Base-by-base conservation (phyloP, 2,113 vertebrate species). In the Laterallus jamaicensis region DNA sequence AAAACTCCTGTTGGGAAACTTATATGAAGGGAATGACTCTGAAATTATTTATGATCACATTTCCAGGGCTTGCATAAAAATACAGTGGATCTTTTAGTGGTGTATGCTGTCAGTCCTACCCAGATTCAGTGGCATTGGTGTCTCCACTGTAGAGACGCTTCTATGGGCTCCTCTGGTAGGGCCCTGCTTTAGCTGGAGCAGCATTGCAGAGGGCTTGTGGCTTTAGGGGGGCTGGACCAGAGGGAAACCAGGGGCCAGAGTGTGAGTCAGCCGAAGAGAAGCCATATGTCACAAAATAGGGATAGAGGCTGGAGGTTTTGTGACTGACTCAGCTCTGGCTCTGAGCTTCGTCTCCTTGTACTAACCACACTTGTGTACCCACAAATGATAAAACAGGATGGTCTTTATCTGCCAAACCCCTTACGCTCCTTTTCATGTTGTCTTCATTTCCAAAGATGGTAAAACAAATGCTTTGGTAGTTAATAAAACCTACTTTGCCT, bases 51-150 rank as follows among this genome's bases (percentile, higher is more conserved):
- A 74, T 63, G n/a, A 44, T 31, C 2, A 0, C 19, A 4, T 76
- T 93, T 82, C 25, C n/a, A 74, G 76, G 55, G 20, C 28, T 77
- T 44, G 0, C 0, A 0, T 91, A 17, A 62, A 76, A 70, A 22
- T 7, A 8, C 12, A 18, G 29, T 26, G 39, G 10, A 29, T 87
- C 35, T 60, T 70, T 58, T 67, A 19, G 21, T 5, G 2, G 21
- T 20, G 0, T 7, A 4, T 29, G 77, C 56, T 32, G 32, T 29
- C 32, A 19, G 62, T 63, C 28, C 37, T 39, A 5, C 12, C 1
- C 0, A 3, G 60, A 3, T 12, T 31, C 0, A 0, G 42, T 42
- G 66, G 5, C 19, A 1, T 52, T 3, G 6, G 9, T 8, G 7
- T 32, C 29, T 59, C 35, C 28, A 59, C 37, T 50, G 58, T 44